These are phyloP conservation scores for Terebella lapidaria DNA, from an alignment of 2,888 invertebrate genomes.

Conservation along the genomic window DNA sequence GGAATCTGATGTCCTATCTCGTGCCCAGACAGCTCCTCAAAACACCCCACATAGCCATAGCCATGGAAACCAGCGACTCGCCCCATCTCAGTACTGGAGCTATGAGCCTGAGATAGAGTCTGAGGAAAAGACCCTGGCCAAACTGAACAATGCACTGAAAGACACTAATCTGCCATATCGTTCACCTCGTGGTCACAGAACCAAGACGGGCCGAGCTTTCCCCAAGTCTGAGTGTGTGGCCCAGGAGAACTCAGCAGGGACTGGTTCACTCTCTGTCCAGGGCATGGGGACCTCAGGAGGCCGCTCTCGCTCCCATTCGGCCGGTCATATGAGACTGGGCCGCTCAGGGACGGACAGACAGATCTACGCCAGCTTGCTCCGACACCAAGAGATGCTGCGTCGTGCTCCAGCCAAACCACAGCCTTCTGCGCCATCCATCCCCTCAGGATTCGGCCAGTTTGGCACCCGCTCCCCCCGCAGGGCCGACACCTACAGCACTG, in stretches of 20 bases:
- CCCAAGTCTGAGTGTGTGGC: not conserved
- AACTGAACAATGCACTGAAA: not conserved
- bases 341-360: slow-evolving; percentile 5
- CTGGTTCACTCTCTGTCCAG: not conserved
- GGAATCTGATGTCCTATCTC: too few relatives aligned
- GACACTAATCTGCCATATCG: too few relatives aligned
- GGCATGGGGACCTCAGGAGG: not conserved
- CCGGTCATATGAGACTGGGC: slow-evolving; percentile 8
- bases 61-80: not conserved
- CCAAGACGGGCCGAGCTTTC: not conserved
- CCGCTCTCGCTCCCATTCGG: slow-evolving; percentile 1
- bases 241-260: not conserved
- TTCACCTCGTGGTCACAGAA: not conserved
- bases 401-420: slow-evolving; percentile 2
- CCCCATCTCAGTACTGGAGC: not conserved
- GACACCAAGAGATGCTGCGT: slow-evolving; percentile 29
- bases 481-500: slow-evolving; percentile 32
- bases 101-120: not conserved
- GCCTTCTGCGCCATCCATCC: slow-evolving; percentile 45
- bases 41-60: too few relatives aligned
- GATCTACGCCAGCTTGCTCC: slow-evolving; percentile 4
- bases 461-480: slow-evolving; percentile 25
- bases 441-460: slow-evolving; percentile 29
- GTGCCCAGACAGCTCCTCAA: too few relatives aligned
- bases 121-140: not conserved